Evolutionary conservation across 2,797 vertebrate genomes (phyloP), one percentile per base, ranked within the genome.

Genomic region (Myotis myotis): DNA sequence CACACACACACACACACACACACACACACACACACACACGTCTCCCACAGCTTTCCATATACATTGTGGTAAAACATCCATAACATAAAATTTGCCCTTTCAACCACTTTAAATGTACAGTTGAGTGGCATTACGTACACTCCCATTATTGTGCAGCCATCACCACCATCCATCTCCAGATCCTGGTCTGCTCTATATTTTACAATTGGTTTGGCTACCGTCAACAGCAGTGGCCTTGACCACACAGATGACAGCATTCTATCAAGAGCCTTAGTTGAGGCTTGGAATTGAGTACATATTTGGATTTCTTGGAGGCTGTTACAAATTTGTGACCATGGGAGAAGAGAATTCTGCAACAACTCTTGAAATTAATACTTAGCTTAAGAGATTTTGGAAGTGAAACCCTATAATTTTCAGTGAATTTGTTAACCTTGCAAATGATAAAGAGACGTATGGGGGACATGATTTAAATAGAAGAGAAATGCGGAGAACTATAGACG

Each of bases 381-480:
- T 71, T 72, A 90, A 64, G 84, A 93, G 3, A 23, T 72, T 94
- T 92, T 68, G n/a, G 28, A 87, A 64, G 57, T 25, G 23, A 95
- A 83, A 92, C 17, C 47, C 60, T 10, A 55, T 36, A 8, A 55
- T 71, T 71, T 68, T 83, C 36, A 68, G 36, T 30, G 30, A 68
- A 11, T 53, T 11, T 38, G 23, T 76, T 82, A 89, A 79, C 16
- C 22, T 72, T 28, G 25, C 8, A 72, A 44, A 33, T 68, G 57
- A 94, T 36, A 36, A 68, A 81, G 72, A 87, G 68, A 44, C 8
- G 1, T 30, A 51, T 17, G 70, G 11, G 5, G 53, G 33, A 30
- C 41, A 70, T 55, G 66, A 30, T 5, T 19, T 20, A 33, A 23
- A 30, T 2, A 38, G 44, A 68, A 92, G 66, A 88, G 83, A 81